Evolutionary conservation across 2,797 vertebrate genomes (phyloP).

Genomic region (Benthosema pterotum): DNA sequence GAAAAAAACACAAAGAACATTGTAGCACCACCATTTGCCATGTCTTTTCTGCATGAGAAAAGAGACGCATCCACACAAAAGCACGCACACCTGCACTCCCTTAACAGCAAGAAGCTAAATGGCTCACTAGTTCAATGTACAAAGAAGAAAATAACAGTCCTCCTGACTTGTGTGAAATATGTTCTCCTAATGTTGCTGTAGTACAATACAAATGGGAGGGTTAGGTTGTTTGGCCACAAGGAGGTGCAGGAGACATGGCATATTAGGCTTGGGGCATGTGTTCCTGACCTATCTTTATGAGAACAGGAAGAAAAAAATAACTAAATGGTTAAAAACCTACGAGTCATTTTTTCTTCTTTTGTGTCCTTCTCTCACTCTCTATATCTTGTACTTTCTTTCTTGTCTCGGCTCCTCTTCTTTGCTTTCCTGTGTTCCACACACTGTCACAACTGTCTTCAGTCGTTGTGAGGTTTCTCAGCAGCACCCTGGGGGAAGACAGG

Average conservation of each 20-base stretch:
- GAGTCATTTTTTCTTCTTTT: slow-evolving; percentile 46
- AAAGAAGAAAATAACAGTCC: slow-evolving; percentile 19
- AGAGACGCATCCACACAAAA: slow-evolving; percentile 37
- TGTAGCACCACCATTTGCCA: slow-evolving; percentile 25
- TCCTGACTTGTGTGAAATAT: slow-evolving; percentile 34
- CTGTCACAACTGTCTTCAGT: slow-evolving; percentile 73
- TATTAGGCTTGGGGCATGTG: slow-evolving; percentile 36
- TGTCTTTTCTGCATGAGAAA: slow-evolving; percentile 31
- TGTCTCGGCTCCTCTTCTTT: slow-evolving; percentile 22
- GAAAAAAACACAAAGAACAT: slow-evolving; percentile 27
- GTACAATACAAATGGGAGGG: slow-evolving; percentile 33
- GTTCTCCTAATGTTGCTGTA: slow-evolving; percentile 44
- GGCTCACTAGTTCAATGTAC: slow-evolving; percentile 29
- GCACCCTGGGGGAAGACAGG: slow-evolving; percentile 78
- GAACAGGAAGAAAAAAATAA: slow-evolving; percentile 38
- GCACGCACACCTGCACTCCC: slow-evolving; percentile 26
- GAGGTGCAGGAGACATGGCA: slow-evolving; percentile 72
- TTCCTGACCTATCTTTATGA: slow-evolving; percentile 44
- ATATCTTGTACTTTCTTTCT: slow-evolving; percentile 37
- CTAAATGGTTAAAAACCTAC: slow-evolving; percentile 41
- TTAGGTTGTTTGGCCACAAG: slow-evolving; percentile 61
- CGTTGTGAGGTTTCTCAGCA: slow-evolving; percentile 91
- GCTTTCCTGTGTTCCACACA: slow-evolving; percentile 32
- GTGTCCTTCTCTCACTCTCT: slow-evolving; percentile 23
- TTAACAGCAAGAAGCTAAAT: slow-evolving; percentile 19